phyloP scores from a whole-genome alignment of 2,888 invertebrate genomes.

The Alviniconcha strummeri region DNA sequence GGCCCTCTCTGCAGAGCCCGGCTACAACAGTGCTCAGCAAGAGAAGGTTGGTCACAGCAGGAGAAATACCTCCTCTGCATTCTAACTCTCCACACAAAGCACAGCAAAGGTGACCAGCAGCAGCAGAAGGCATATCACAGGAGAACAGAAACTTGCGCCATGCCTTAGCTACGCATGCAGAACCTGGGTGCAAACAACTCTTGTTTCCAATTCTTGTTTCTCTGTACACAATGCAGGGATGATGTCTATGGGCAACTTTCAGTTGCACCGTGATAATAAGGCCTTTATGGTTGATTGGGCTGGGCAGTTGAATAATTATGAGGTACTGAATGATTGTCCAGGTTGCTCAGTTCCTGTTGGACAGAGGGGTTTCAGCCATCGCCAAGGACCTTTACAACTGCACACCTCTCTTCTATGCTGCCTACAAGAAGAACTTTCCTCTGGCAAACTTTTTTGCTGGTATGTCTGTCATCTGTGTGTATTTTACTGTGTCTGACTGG shows the following conservation, averaged over 20 bases:
- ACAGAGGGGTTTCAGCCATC: slow-evolving; percentile 60
- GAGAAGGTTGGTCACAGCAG: slow-evolving; percentile 10
- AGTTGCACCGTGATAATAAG: too few relatives aligned
- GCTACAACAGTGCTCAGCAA: slow-evolving; percentile 9
- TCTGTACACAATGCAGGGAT: too few relatives aligned
- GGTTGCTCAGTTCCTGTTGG: slow-evolving; percentile 60
- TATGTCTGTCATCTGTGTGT: slow-evolving; percentile 14
- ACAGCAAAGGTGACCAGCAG: neutral
- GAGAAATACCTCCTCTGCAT: too few relatives aligned
- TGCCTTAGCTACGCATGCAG: neutral
- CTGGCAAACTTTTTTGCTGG: slow-evolving; percentile 38
- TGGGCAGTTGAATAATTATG: neutral
- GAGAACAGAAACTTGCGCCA: neutral
- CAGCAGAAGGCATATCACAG: neutral
- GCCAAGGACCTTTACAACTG: slow-evolving; percentile 64
- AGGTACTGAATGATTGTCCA: slow-evolving; percentile 18
- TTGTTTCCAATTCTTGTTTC: too few relatives aligned
- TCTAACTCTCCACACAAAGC: too few relatives aligned
- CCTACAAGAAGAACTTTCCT: slow-evolving; percentile 58
- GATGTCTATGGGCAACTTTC: too few relatives aligned
- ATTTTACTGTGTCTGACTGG: too few relatives aligned
- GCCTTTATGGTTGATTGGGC: neutral
- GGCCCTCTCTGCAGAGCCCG: slow-evolving; percentile 42
- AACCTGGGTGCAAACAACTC: too few relatives aligned
- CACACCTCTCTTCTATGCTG: slow-evolving; percentile 69